Base-by-base conservation (phyloP, 2,888 invertebrate species). In the Ormia ochracea region DNA sequence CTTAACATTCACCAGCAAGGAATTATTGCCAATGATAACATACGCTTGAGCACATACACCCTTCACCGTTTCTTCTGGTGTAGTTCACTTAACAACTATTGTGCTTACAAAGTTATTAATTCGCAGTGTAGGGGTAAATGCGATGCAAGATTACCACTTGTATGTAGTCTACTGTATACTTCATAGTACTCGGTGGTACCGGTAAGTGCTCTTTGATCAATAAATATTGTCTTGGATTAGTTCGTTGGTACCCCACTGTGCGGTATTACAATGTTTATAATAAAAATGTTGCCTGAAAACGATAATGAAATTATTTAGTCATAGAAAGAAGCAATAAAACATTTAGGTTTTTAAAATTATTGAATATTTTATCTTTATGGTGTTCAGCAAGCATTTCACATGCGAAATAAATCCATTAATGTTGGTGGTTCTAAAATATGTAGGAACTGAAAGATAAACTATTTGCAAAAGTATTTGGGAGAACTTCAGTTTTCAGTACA, bases 271-370 rank as follows among this genome's bases (percentile, higher is more conserved):
- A n/a, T 41, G 50, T 43, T 50, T 41, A 56, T 58, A 58, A 58
- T 21, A 58, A 58, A 54, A 59, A 72, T 43, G 66, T 78, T 78
- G 33, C 33, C 28, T 2, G 7, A 21, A 65, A 33, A 75, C 38
- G 36, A 43, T 33, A 19, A 56, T 50, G 36, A 65, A 65, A 79
- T 70, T 75, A 74, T 74, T 79, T 79, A 75, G 75, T 79, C 56
- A 69, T 17, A 65, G 52, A 65, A 41, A 50, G 65, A 79, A 59
- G 52, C 38, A 50, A 63, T 59, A 74, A 69, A 56, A 19, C n/a
- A n/a, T n/a, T n/a, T 54, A 28, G n/a, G 50, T 19, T 77, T 56
- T 9, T 50, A 74, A 69, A 54, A 12, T 31, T 48, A 17, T 61
- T 70, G 52, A 74, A 74, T 69, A 65, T 52, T 75, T 79, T 70